These are phyloP conservation scores for Tenodera sinensis DNA, from an alignment of 2,888 invertebrate species.

Conservation along the genomic window DNA sequence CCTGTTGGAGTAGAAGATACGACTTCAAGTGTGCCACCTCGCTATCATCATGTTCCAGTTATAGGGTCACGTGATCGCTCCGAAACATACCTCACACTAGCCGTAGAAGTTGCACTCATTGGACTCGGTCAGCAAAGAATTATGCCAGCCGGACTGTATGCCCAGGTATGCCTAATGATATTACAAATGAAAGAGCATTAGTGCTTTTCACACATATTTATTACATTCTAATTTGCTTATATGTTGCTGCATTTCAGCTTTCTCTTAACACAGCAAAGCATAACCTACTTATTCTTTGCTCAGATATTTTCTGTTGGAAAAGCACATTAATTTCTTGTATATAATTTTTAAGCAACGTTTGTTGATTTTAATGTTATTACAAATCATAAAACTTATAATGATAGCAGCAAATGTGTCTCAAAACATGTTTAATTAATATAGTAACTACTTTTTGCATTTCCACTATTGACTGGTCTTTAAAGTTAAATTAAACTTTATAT, in stretches of 20 bases:
- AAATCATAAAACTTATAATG: too few species aligned
- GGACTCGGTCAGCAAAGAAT: constrained; percentile 76
- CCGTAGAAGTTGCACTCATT: constrained; percentile 73
- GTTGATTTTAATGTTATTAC: too few species aligned
- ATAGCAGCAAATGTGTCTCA: too few species aligned
- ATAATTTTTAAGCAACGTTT: too few species aligned
- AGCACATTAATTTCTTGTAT: too few species aligned
- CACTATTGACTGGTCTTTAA: too few species aligned
- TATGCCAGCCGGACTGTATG: constrained; percentile 74
- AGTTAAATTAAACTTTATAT: too few species aligned
- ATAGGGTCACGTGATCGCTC: constrained; percentile 69
- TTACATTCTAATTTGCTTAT: not conserved
- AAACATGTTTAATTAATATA: too few species aligned
- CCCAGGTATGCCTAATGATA: constrained; percentile 53
- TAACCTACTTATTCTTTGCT: too few species aligned
- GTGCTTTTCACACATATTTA: not conserved
- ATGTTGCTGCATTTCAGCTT: not conserved
- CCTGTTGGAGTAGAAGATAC: constrained; percentile 51
- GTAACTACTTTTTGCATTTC: too few species aligned
- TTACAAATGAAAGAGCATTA: not conserved
- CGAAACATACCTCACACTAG: constrained; percentile 71
- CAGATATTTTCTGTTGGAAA: too few species aligned
- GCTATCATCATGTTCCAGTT: constrained; percentile 72
- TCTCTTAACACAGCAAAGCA: not conserved
- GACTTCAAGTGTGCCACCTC: constrained; percentile 48